phyloP scores from a whole-genome alignment of 92 coral and sea anemone species.

The Ricordea florida region DNA sequence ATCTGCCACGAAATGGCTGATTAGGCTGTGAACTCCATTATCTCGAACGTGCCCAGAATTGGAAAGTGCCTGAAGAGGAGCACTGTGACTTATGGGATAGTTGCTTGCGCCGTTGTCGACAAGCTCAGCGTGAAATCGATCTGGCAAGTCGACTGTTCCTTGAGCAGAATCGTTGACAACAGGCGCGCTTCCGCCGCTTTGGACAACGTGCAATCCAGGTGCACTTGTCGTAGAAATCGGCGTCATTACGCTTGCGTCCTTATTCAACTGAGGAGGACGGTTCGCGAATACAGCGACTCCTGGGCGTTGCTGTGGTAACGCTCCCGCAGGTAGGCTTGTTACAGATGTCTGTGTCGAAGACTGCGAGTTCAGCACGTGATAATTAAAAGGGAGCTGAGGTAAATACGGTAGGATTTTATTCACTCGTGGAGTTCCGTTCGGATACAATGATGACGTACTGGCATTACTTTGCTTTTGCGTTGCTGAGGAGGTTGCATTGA shows the following conservation, averaged over 20 bases:
- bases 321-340: neutral
- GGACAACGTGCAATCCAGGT: slow-evolving; percentile 19
- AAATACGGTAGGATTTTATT: neutral
- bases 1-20: neutral
- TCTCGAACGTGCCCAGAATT: no score
- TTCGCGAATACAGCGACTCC: neutral
- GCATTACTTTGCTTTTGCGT: neutral
- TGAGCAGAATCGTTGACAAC: neutral
- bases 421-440: neutral
- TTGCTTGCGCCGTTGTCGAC: neutral
- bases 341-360: neutral
- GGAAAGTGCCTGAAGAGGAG: no score
- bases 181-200: neutral
- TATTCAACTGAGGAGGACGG: no score
- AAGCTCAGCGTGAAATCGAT: slow-evolving; percentile 16
- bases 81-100: neutral
- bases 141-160: neutral
- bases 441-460: neutral
- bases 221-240: neutral
- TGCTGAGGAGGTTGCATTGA: neutral
- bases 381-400: neutral
- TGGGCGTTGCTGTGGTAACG: neutral
- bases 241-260: no score
- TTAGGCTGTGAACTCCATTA: neutral
- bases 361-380: neutral